Percentiles rank a stretch among this genome's conserved stretches.
Conservation (phyloP, 2,113 vertebrate species). For the Dipodomys stephensi region DNA sequence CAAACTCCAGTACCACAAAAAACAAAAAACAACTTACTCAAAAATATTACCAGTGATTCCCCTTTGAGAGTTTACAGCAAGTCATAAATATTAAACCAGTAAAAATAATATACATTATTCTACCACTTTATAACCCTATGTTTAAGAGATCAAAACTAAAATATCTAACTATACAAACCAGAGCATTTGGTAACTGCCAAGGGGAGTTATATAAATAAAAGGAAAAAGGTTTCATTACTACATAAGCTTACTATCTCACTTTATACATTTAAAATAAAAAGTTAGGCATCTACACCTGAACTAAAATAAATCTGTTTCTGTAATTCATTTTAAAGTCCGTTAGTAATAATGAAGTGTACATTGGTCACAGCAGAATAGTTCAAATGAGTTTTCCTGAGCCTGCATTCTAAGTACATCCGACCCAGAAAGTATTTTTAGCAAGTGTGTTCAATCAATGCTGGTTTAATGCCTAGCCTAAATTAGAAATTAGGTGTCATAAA, state of each 20-base stretch:
- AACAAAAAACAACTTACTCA: conserved; percentile 23
- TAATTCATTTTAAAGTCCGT: conserved; percentile 42
- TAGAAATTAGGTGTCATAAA: conserved; percentile 79
- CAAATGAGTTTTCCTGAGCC: conserved; percentile 75
- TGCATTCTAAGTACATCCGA: conserved; percentile 75
- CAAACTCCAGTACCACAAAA: too few relatives aligned
- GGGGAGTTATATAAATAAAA: not conserved
- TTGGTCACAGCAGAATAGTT: conserved; percentile 67
- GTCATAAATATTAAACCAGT: conserved; percentile 13
- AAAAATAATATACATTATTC: conserved; percentile 18
- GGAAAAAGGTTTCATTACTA: conserved; percentile 48
- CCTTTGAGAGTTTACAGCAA: conserved; percentile 15
- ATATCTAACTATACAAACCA: conserved; percentile 40
- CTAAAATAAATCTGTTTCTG: conserved; percentile 47
- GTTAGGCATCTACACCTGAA: conserved; percentile 36
- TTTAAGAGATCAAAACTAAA: conserved; percentile 49
- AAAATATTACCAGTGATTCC: not conserved
- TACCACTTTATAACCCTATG: conserved; percentile 35
- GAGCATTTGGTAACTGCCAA: conserved; percentile 2
- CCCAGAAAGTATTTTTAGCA: conserved; percentile 85
- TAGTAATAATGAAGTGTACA: conserved; percentile 65
- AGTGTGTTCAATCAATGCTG: conserved; percentile 84
- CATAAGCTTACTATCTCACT: conserved; percentile 15
- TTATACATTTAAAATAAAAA: not conserved
- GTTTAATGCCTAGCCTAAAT: conserved; percentile 80